Evolutionary conservation across 30 jellyfish, hydroid and myxozoan genomes (phyloP).

Genomic region (Turritopsis dohrnii): DNA sequence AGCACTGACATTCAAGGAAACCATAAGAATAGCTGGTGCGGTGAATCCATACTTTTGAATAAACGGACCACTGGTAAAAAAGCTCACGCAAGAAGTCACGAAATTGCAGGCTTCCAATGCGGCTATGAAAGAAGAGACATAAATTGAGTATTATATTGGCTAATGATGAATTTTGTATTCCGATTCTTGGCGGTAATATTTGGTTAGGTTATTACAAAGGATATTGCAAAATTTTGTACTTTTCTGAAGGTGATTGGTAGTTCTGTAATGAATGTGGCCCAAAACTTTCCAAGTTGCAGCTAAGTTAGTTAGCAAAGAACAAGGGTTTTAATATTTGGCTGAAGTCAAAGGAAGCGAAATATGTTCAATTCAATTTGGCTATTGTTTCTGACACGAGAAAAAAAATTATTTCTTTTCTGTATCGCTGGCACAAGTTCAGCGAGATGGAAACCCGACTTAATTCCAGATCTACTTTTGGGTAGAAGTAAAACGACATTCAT

Average conservation of each 20-base stretch:
- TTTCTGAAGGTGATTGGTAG: no score
- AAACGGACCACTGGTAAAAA: slow-evolving; percentile 51
- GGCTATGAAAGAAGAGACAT: slow-evolving; percentile 23
- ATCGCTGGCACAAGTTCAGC: background rate
- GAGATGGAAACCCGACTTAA: background rate
- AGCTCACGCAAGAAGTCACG: slow-evolving; percentile 46
- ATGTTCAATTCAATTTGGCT: no score
- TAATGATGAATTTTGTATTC: background rate
- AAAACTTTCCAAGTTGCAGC: no score
- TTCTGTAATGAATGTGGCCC: no score
- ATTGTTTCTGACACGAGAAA: no score
- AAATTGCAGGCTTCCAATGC: slow-evolving; percentile 58
- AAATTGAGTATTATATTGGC: background rate
- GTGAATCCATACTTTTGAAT: slow-evolving; percentile 43
- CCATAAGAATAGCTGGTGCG: slow-evolving; percentile 40
- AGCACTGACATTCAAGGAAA: slow-evolving; percentile 31
- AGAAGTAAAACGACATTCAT: no score
- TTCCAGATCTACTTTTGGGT: background rate
- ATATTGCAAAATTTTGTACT: background rate
- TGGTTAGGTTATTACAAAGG: background rate
- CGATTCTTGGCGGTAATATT: background rate
- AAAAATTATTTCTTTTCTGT: no score
- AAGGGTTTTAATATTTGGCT: no score
- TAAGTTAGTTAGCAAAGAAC: no score
- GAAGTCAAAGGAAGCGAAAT: no score